A percentile compares a stretch with the other conserved stretches of the same genome.
phyloP scores from a whole-genome alignment of 2,797 vertebrate species.

The Sciurus vulgaris region DNA sequence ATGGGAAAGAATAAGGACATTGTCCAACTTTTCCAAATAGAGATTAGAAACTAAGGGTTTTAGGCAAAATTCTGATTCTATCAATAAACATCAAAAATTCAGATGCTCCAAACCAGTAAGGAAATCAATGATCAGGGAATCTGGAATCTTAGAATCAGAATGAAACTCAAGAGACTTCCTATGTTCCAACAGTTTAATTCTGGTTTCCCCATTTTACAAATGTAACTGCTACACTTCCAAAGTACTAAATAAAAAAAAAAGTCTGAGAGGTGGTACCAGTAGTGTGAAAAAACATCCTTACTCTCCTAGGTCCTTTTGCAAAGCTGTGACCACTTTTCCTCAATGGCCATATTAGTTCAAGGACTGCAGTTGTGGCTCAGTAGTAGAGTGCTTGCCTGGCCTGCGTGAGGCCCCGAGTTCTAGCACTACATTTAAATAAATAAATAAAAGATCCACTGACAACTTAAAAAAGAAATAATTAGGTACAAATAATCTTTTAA shows the following conservation, averaged over 20 bases:
- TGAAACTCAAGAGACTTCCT: background rate
- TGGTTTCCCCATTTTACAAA: background rate
- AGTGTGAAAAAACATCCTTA: background rate
- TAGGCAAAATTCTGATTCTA: background rate
- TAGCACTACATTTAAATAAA: no score
- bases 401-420: no score
- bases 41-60: background rate
- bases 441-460: no score
- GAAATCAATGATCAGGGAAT: background rate
- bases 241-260: constrained; percentile 22
- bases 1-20: background rate
- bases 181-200: background rate
- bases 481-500: background rate
- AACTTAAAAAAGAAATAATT: background rate
- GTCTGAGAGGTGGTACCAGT: background rate
- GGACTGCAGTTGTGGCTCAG: no score
- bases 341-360: background rate
- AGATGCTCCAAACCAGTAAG: background rate
- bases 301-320: background rate
- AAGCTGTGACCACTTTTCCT: background rate
- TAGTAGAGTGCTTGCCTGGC: no score
- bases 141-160: background rate
- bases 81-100: constrained; percentile 18
- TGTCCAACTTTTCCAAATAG: background rate
- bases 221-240: background rate